A percentile compares a stretch with the other conserved stretches of the same genome.
Evolutionary conservation across 2,888 invertebrate species (phyloP).

Genomic region (Drosophila mettleri): DNA sequence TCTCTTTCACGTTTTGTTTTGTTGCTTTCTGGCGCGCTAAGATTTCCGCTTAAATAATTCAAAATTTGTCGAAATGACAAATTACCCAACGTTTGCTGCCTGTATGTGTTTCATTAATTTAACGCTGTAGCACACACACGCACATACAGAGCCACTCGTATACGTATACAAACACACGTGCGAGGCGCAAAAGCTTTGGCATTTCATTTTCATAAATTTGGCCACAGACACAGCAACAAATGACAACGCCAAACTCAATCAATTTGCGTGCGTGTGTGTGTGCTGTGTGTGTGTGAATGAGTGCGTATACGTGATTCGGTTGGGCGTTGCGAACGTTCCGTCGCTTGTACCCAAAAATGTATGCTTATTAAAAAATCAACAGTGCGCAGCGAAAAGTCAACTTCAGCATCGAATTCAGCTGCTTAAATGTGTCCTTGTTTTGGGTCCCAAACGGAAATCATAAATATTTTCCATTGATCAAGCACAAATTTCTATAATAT

Average conservation of each 20-base stretch:
- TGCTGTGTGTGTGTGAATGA: constrained; percentile 22
- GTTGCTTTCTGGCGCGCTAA: constrained; percentile 45
- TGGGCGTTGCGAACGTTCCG: constrained; percentile 8
- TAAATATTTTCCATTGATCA: constrained; percentile 13
- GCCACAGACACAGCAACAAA: constrained; percentile 67
- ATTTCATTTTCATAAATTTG: constrained; percentile 75
- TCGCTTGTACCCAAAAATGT: constrained; percentile 54
- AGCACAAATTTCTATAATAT: not conserved
- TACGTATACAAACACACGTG: constrained; percentile 32
- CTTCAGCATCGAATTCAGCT: constrained; percentile 28
- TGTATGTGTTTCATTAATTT: constrained; percentile 75
- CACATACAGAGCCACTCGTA: constrained; percentile 4
- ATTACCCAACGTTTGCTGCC: constrained; percentile 59
- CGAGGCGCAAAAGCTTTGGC: constrained; percentile 45
- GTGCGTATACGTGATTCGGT: constrained; percentile 24
- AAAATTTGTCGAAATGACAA: constrained; percentile 76
- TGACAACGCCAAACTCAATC: constrained; percentile 75
- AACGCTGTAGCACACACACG: constrained; percentile 33
- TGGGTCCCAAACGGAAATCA: constrained; percentile 6
- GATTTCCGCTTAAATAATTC: constrained; percentile 75
- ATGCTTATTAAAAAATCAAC: constrained; percentile 75
- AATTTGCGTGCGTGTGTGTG: constrained; percentile 54
- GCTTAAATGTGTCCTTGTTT: not conserved
- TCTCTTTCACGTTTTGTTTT: constrained; percentile 31
- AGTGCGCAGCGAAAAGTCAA: constrained; percentile 72